Evolutionary conservation across 2,113 vertebrate genomes (phyloP).

Genomic region (Haemorhous mexicanus): DNA sequence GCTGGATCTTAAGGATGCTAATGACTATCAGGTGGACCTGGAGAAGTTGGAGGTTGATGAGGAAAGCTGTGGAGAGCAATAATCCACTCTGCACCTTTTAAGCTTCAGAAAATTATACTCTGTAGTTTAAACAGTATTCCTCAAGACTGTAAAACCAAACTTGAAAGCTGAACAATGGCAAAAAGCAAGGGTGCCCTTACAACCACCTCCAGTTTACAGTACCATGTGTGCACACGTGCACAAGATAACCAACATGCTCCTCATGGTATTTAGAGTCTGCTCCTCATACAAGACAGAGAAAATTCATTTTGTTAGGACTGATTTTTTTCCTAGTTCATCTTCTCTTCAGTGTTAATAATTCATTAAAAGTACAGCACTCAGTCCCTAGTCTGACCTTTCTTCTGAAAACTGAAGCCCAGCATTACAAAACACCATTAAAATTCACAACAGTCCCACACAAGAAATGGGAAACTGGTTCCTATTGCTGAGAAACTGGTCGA

Average conservation of each 20-base stretch:
- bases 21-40: background rate
- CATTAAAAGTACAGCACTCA: background rate
- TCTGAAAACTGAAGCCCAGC: background rate
- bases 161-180: background rate
- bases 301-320: background rate
- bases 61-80: background rate
- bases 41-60: background rate
- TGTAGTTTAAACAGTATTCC: background rate
- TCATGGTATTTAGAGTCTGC: accelerated
- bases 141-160: background rate
- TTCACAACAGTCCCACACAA: background rate
- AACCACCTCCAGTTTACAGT: background rate
- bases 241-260: accelerated
- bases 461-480: background rate
- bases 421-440: background rate
- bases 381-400: background rate
- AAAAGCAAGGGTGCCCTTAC: background rate
- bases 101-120: background rate
- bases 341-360: background rate
- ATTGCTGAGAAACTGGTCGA: background rate
- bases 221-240: accelerated
- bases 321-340: background rate
- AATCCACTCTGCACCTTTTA: background rate
- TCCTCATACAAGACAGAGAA: background rate
- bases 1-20: background rate